phyloP scores from a whole-genome alignment of 2,797 vertebrate species.

The Aeoliscus strigatus region DNA sequence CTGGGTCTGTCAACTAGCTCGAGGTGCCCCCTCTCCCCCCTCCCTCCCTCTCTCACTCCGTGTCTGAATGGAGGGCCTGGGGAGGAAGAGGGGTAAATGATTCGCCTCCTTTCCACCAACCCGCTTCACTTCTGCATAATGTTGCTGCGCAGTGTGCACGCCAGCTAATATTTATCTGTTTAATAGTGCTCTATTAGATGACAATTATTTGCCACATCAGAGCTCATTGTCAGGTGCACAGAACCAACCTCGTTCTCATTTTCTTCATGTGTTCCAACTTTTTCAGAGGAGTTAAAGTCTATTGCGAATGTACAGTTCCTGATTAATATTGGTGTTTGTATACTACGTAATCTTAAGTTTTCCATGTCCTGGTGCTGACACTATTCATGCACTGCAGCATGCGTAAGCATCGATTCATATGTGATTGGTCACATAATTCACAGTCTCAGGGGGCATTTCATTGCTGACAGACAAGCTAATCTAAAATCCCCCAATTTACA shows the following conservation, averaged over 20 bases:
- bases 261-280: conserved; percentile 22
- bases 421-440: conserved; percentile 74
- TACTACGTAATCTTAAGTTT: conserved; percentile 38
- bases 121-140: conserved; percentile 67
- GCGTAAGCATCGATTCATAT: conserved; percentile 63
- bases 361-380: conserved; percentile 36
- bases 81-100: conserved; percentile 71
- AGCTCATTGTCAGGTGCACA: conserved; percentile 38
- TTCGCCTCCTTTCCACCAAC: conserved; percentile 65
- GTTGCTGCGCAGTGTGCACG: conserved; percentile 64
- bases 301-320: conserved; percentile 20
- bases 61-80: conserved; percentile 74
- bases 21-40: conserved; percentile 66
- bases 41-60: conserved; percentile 61
- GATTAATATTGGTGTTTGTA: conserved; percentile 3
- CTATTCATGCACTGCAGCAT: conserved; percentile 50
- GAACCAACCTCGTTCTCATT: conserved; percentile 28
- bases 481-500: conserved; percentile 83
- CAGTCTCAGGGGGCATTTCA: conserved; percentile 74
- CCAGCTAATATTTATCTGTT: conserved; percentile 68
- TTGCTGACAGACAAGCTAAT: conserved; percentile 78
- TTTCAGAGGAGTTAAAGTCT: conserved; percentile 12
- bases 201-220: conserved; percentile 52
- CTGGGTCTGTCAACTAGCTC: conserved; percentile 72
- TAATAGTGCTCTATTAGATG: conserved; percentile 67